Evolutionary conservation across 1,140 invertebrate genomes (phyloP).

Genomic region (Harlomillsia oculata): DNA sequence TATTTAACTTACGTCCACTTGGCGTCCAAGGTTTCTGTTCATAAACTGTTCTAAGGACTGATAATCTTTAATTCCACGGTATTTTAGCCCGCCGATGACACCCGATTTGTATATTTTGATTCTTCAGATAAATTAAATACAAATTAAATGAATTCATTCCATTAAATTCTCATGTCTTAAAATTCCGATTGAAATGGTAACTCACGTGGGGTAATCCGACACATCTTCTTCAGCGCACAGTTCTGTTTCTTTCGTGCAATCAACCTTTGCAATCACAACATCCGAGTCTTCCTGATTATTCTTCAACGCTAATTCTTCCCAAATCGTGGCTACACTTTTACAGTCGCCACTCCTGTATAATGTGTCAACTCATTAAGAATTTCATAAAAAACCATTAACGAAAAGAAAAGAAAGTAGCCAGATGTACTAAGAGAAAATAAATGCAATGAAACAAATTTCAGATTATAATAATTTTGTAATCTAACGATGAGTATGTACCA

Average conservation of each 20-base stretch:
- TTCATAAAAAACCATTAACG: slow-evolving; percentile 25
- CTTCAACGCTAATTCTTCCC: slow-evolving; percentile 61
- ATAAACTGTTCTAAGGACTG: slow-evolving; percentile 61
- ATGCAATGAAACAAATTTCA: not conserved
- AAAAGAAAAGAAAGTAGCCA: slow-evolving; percentile 1
- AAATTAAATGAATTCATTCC: slow-evolving; percentile 10
- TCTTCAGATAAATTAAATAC: slow-evolving; percentile 37
- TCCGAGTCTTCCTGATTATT: slow-evolving; percentile 51
- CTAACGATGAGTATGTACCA: slow-evolving; percentile 49
- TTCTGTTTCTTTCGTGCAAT: slow-evolving; percentile 60
- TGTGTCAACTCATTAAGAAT: slow-evolving; percentile 36
- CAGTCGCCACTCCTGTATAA: slow-evolving; percentile 65
- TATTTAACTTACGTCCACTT: slow-evolving; percentile 37
- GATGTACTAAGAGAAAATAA: not conserved
- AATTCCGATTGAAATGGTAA: not conserved
- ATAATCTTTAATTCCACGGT: slow-evolving; percentile 59
- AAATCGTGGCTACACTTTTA: slow-evolving; percentile 55
- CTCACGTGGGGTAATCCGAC: slow-evolving; percentile 59
- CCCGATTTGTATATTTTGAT: slow-evolving; percentile 64
- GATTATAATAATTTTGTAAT: not conserved
- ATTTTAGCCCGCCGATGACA: slow-evolving; percentile 51
- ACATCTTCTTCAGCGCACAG: slow-evolving; percentile 63
- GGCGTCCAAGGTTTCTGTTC: slow-evolving; percentile 53
- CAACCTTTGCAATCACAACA: slow-evolving; percentile 61
- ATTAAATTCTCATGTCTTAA: not conserved